A percentile compares a stretch with the other conserved stretches of the same genome.
Evolutionary conservation across 2,797 vertebrate species (phyloP).

Genomic region (Diglossa cyanea): DNA sequence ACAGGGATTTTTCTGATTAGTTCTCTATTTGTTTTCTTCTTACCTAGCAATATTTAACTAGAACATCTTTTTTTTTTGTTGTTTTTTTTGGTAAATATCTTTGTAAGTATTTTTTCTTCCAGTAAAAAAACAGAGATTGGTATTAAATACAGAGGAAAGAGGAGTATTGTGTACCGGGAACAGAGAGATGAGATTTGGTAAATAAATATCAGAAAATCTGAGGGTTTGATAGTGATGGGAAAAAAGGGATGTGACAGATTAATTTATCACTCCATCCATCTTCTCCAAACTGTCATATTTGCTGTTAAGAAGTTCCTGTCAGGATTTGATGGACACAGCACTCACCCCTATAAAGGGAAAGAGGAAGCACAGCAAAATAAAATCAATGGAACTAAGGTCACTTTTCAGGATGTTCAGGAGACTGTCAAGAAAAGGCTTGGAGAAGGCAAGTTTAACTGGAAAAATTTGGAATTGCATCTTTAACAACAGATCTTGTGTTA

Average conservation of each 20-base stretch:
- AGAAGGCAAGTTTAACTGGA: not conserved
- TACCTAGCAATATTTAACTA: conserved; percentile 20
- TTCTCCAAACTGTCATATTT: not conserved
- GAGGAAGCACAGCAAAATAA: not conserved
- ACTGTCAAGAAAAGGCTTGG: not conserved
- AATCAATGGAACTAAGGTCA: not conserved
- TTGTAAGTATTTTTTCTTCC: not conserved
- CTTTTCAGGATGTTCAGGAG: not conserved
- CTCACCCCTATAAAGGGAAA: not conserved
- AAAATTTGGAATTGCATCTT: not conserved
- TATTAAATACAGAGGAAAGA: not conserved
- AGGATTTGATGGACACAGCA: not conserved
- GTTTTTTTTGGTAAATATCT: not conserved
- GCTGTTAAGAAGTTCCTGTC: not conserved
- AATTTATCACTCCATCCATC: not conserved
- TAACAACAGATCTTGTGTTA: not conserved
- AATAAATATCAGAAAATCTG: not conserved
- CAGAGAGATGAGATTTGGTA: not conserved
- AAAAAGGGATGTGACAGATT: not conserved
- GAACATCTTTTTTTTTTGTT: not conserved
- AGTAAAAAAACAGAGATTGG: not conserved
- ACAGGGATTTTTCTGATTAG: conserved; percentile 11
- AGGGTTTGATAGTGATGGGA: not conserved
- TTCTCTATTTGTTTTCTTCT: conserved; percentile 39
- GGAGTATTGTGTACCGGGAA: not conserved